These are phyloP conservation scores for Trichoplusia ni DNA, from an alignment of 1,140 invertebrate species.

Conservation along the genomic window DNA sequence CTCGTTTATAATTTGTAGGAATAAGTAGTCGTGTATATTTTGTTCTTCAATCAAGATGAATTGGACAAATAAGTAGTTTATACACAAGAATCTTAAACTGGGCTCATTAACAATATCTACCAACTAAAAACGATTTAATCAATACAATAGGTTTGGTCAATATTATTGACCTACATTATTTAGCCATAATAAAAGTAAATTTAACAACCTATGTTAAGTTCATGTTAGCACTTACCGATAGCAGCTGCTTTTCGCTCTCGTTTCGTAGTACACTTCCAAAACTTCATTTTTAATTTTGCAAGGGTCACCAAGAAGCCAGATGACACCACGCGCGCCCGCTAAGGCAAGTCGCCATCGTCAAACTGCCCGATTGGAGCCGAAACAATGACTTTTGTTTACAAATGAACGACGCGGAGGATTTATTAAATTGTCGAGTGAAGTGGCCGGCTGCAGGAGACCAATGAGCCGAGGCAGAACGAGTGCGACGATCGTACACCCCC, in stretches of 20 bases:
- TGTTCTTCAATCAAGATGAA: conserved; percentile 40
- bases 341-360: conserved; percentile 66
- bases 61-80: conserved; percentile 36
- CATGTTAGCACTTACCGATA: conserved; percentile 41
- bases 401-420: conserved; percentile 66
- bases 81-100: conserved; percentile 30
- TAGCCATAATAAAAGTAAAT: background rate
- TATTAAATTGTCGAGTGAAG: conserved; percentile 66
- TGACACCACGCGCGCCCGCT: conserved; percentile 58
- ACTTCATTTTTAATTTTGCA: conserved; percentile 58
- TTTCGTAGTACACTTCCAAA: conserved; percentile 70
- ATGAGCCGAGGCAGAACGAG: conserved; percentile 57
- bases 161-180: background rate
- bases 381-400: conserved; percentile 81
- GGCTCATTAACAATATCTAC: conserved; percentile 41
- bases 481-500: conserved; percentile 60
- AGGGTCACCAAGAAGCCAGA: conserved; percentile 50
- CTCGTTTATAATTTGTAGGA: conserved; percentile 27
- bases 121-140: background rate
- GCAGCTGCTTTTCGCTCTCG: conserved; percentile 47
- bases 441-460: conserved; percentile 48
- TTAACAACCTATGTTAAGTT: background rate
- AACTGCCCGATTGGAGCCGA: conserved; percentile 70
- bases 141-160: conserved; percentile 1
- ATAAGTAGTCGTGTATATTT: conserved; percentile 32